Evolutionary conservation across 2,888 invertebrate species (phyloP).

Genomic region (Carabus problematicus): DNA sequence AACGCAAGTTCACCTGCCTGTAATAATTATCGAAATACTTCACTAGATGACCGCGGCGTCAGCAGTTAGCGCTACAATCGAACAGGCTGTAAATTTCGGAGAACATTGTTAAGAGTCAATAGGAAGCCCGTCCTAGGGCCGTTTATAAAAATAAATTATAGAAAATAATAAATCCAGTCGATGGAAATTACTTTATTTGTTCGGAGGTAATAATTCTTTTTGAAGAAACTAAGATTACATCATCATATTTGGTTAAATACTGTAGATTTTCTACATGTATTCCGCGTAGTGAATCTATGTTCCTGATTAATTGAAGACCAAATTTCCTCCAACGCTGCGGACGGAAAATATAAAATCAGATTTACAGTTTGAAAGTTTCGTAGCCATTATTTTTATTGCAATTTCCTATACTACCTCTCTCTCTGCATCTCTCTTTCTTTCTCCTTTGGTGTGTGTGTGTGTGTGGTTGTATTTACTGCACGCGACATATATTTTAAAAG

Average conservation of each 20-base stretch:
- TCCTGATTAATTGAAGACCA: too few relatives aligned
- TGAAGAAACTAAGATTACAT: constrained; percentile 3
- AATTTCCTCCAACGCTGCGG: constrained; percentile 1
- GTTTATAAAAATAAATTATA: background rate
- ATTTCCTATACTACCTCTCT: constrained; percentile 37
- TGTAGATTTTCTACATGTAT: too few relatives aligned
- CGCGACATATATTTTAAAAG: constrained; percentile 43
- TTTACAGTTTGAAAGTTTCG: constrained; percentile 40
- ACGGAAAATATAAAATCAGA: constrained; percentile 41
- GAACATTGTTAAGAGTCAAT: constrained; percentile 37
- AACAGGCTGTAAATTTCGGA: constrained; percentile 31
- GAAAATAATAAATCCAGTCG: background rate
- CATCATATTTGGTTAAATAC: background rate
- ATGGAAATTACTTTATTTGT: background rate
- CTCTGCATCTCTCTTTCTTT: too few relatives aligned
- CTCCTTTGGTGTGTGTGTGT: too few relatives aligned
- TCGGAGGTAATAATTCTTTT: background rate
- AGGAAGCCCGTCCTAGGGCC: constrained; percentile 8
- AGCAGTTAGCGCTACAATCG: constrained; percentile 16
- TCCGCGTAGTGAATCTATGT: too few relatives aligned
- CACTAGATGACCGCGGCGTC: constrained; percentile 17
- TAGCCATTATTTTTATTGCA: constrained; percentile 43
- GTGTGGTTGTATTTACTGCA: constrained; percentile 32
- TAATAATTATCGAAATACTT: constrained; percentile 40
- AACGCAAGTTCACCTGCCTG: constrained; percentile 32